Percentiles rank a stretch among this genome's conserved stretches.
Evolutionary conservation across 2,888 invertebrate genomes (phyloP).

Genomic region (Oxytorus armatus): DNA sequence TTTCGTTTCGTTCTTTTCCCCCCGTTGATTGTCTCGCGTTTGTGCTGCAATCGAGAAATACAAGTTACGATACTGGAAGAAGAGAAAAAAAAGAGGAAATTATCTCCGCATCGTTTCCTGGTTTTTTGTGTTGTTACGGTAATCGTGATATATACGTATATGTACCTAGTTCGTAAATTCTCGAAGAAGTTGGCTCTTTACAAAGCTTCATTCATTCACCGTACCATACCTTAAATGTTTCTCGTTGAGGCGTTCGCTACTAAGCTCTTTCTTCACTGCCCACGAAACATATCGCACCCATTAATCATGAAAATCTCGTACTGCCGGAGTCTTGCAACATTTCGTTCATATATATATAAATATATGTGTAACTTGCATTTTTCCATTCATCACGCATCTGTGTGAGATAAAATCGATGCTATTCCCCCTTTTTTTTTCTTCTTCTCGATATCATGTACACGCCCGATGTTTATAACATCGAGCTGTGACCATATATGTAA

Average conservation of each 20-base stretch:
- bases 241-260: conserved; percentile 43
- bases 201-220: conserved; percentile 51
- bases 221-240: conserved; percentile 53
- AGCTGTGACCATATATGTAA: conserved; percentile 58
- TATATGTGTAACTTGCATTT: conserved; percentile 42
- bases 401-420: conserved; percentile 44
- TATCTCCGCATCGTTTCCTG: not conserved
- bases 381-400: conserved; percentile 62
- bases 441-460: conserved; percentile 7
- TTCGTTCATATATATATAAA: not conserved
- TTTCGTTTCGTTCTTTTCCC: not conserved
- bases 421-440: conserved; percentile 26
- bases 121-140: not conserved
- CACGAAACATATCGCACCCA: conserved; percentile 50
- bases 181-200: conserved; percentile 17
- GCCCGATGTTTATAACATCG: conserved; percentile 8
- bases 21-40: not conserved
- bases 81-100: not conserved
- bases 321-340: conserved; percentile 43
- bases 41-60: not conserved
- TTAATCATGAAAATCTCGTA: conserved; percentile 64
- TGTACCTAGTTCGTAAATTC: not conserved
- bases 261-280: conserved; percentile 33
- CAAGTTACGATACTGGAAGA: too few relatives aligned
- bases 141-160: not conserved